Evolutionary conservation across 2,113 vertebrate genomes (phyloP), one percentile per base, ranked within the genome.

Genomic region (Syngnathus scovelli): DNA sequence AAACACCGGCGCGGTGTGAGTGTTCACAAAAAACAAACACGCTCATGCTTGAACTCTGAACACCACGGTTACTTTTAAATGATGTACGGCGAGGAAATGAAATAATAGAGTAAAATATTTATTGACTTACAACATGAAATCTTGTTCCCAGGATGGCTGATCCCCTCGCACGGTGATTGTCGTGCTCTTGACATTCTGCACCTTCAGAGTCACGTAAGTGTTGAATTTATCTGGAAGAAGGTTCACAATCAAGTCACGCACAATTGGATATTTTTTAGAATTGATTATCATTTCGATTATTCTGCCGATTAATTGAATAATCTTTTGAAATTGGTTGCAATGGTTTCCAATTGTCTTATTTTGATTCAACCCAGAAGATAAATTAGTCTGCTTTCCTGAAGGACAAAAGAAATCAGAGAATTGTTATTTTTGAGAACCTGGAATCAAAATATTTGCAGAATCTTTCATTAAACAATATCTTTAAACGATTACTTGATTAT

Each of bases 111-210:
- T 76, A 70, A 76, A 1, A 27, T 12, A 33, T 43, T 21, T 9
- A 61, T 9, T 1, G 37, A 89, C 91, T 92, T 85, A 92, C 91
- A 92, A 92, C 91, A 92, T 92, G 77, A 92, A 92, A 71, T 92
- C 91, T 79, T 92, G 91, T 64, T 92, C 91, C 91, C 91, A 92
- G 83, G 89, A 89, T 7, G 91, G 91, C 81, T 88, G 89, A 56
- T 89, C 80, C 37, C 91, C 91, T 0, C 91, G 89, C 71, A 92
- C 91, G 0, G 89, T 91, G 85, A 92, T 88, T 6, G 91, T 92
- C 4, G 91, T 92, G 69, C 91, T 92, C 78, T 92, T 92, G 66
- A 92, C 91, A 89, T 92, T 92, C 76, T 92, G 91, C 59, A 92
- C 91, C 83, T 92, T 92, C 72, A 92, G 80, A 0, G 91, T 92